Evolutionary conservation across 2,797 vertebrate genomes (phyloP).

Genomic region (Phrynocephalus vlangalii): DNA sequence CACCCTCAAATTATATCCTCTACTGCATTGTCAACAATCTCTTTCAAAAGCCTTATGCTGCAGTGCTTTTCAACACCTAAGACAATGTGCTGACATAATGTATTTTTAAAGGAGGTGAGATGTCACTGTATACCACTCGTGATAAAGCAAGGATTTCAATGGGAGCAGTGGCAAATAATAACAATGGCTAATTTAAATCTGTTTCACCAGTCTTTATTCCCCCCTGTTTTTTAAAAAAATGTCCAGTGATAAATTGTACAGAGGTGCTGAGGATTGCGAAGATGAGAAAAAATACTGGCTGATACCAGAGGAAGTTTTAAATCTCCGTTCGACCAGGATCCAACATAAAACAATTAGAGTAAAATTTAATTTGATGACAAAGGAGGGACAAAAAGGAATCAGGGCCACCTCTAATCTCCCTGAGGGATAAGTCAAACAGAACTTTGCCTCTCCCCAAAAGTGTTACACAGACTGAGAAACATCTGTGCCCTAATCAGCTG

Average conservation of each 20-base stretch:
- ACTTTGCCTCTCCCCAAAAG: background rate
- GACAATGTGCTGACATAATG: background rate
- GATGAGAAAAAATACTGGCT: background rate
- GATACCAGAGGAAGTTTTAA: background rate
- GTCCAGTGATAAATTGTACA: background rate
- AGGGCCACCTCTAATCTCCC: background rate
- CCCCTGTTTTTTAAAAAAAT: background rate
- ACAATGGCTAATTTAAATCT: background rate
- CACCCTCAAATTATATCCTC: background rate
- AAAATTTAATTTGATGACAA: background rate
- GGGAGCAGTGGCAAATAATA: background rate
- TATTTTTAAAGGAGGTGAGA: background rate
- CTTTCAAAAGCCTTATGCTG: background rate
- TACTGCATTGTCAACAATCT: background rate
- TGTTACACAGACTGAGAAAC: too few species aligned
- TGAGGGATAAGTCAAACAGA: background rate
- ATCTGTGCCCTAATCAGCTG: too few species aligned
- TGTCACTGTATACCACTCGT: background rate
- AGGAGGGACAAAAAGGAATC: background rate
- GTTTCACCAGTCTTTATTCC: too few species aligned
- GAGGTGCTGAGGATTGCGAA: background rate
- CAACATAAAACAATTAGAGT: background rate
- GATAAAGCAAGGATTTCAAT: background rate
- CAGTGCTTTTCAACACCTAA: background rate
- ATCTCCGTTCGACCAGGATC: too few species aligned